A percentile compares a stretch with the other conserved stretches of the same genome.
Conservation (phyloP, 1,140 invertebrate species). For the Planococcus citri region DNA sequence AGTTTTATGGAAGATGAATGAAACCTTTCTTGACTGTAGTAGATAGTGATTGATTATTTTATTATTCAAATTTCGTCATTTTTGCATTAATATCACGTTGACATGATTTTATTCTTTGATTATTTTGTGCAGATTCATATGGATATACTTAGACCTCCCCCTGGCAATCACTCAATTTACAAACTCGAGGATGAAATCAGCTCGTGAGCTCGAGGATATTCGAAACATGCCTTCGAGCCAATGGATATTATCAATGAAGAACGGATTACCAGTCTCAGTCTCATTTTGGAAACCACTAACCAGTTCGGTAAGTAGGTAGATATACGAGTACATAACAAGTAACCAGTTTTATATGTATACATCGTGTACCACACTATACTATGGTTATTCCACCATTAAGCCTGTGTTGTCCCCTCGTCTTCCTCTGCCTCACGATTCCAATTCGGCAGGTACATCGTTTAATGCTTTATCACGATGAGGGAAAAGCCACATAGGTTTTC, state of each 20-base stretch:
- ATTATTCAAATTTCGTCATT: too few relatives aligned
- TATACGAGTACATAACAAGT: background rate
- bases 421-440: background rate
- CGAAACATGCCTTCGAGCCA: too few relatives aligned
- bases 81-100: too few relatives aligned
- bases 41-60: too few relatives aligned
- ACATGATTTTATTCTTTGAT: too few relatives aligned
- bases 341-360: constrained; percentile 2
- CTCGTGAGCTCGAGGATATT: too few relatives aligned
- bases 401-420: background rate
- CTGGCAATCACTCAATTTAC: too few relatives aligned
- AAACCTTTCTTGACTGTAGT: too few relatives aligned
- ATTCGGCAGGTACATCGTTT: constrained; percentile 6
- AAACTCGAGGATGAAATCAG: too few relatives aligned
- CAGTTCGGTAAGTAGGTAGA: background rate
- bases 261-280: background rate
- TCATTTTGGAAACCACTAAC: background rate
- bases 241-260: background rate
- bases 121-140: too few relatives aligned
- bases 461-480: constrained; percentile 1
- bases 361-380: background rate
- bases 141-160: too few relatives aligned
- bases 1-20: too few relatives aligned
- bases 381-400: background rate
- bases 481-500: constrained; percentile 2